Base-by-base conservation (phyloP, 2,113 vertebrate species). In the Paralichthys olivaceus region DNA sequence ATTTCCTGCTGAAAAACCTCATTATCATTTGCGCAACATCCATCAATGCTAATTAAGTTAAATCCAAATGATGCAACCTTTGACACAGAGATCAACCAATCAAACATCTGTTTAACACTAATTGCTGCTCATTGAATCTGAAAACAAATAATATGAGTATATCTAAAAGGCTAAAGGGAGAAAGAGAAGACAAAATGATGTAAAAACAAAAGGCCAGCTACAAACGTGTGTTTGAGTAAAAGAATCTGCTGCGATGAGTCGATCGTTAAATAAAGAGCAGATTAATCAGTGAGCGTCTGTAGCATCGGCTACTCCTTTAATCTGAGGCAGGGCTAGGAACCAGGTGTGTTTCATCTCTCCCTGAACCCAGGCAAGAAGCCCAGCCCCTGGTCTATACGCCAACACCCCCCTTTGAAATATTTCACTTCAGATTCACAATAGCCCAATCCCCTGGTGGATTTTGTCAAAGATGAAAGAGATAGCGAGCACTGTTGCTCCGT, bases 401-500 rank as follows among this genome's bases (percentile, higher is more conserved):
- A 80, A 72, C 75, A 83, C 77, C 84, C 76, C 83, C n/a, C 90
- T 90, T 93, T 93, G 89, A 93, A 93, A 91, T 89, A 90, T 89
- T 90, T 93, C 91, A 84, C 91, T 90, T 84, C 83, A 86, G 83
- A 91, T 90, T 85, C 90, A 92, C 91, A 93, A 92, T 91, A 87
- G 87, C 80, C 86, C 87, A 81, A 90, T 88, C 80, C 87, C 89
- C 92, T 77, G 23, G 69, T 89, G 90, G 86, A 91, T 91, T 91
- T 91, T 91, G 91, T 91, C 90, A 87, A 85, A 92, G 92, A 93
- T 93, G 92, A 93, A 93, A 92, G 91, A 76, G 89, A 77, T 51
- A 84, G 89, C 56, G 62, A 66, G 82, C 90, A 87, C 84, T 84
- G 89, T 74, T 86, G 90, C 90, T 89, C 89, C 83, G 91, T 90